These are phyloP conservation scores for Quiscalus mexicanus DNA, from an alignment of 2,113 vertebrate species.

Conservation along the genomic window DNA sequence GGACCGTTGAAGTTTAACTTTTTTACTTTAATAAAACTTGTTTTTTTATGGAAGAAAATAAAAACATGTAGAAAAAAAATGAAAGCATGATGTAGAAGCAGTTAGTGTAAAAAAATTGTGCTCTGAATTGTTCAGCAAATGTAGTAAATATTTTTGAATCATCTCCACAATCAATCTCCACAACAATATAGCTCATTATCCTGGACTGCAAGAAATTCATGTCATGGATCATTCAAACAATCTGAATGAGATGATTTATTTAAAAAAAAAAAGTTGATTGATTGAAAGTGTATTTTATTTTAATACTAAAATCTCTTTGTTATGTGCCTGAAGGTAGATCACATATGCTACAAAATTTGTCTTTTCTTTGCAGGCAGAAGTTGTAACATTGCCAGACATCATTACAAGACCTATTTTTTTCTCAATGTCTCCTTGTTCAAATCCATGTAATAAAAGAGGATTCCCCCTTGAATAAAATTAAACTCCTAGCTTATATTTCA, in stretches of 20 bases:
- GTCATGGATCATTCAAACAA: not conserved
- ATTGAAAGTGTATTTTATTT: not conserved
- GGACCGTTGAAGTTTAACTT: not conserved
- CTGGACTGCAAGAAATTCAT: not conserved
- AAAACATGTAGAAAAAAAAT: not conserved
- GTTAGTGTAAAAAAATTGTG: not conserved
- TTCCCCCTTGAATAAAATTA: not conserved
- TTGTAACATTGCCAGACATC: not conserved
- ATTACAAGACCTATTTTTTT: not conserved
- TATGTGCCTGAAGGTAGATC: not conserved
- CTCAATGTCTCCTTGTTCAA: not conserved
- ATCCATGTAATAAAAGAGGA: not conserved
- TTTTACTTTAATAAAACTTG: not conserved
- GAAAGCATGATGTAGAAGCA: not conserved
- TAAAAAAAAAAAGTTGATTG: not conserved
- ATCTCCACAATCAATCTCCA: not conserved
- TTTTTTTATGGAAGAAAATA: not conserved
- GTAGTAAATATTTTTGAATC: not conserved
- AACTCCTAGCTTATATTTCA: not conserved
- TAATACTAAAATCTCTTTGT: not conserved
- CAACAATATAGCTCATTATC: not conserved
- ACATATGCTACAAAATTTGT: not conserved
- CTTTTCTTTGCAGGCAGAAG: not conserved
- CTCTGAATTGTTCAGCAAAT: not conserved
- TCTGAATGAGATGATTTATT: not conserved